Conservation (phyloP, 1,140 invertebrate species). For the Eupeodes corollae region DNA sequence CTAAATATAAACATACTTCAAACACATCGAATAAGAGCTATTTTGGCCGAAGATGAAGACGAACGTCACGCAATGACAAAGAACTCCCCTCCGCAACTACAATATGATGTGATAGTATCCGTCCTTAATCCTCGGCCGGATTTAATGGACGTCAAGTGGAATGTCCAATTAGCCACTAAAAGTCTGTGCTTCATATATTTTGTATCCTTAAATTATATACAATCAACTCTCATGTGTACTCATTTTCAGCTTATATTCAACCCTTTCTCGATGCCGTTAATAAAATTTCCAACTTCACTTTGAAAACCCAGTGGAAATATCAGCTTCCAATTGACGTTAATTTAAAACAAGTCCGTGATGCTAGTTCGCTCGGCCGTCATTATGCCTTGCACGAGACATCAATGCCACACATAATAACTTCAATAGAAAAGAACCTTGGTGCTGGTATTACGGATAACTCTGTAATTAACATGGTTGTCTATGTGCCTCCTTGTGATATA, state of each 20-base stretch:
- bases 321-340: constrained; percentile 63
- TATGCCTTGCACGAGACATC: constrained; percentile 52
- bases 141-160: constrained; percentile 52
- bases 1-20: constrained; percentile 24
- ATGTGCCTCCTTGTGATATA: constrained; percentile 59
- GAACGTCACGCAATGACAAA: constrained; percentile 12
- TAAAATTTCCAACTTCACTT: constrained; percentile 56
- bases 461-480: constrained; percentile 74
- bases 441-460: constrained; percentile 66
- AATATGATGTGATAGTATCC: constrained; percentile 66
- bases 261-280: constrained; percentile 58
- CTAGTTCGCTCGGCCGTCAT: constrained; percentile 40
- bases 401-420: constrained; percentile 62
- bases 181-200: constrained; percentile 40
- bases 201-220: not conserved
- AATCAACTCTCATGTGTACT: not conserved
- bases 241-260: constrained; percentile 54
- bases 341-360: constrained; percentile 46
- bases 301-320: constrained; percentile 82
- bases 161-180: constrained; percentile 47
- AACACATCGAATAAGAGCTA: constrained; percentile 28
- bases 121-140: constrained; percentile 67
- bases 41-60: constrained; percentile 21
- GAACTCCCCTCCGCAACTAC: constrained; percentile 34
- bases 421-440: constrained; percentile 75